Evolutionary conservation across 2,888 invertebrate genomes (phyloP), one percentile per base, ranked within the genome.

Genomic region (Microchrysa polita): DNA sequence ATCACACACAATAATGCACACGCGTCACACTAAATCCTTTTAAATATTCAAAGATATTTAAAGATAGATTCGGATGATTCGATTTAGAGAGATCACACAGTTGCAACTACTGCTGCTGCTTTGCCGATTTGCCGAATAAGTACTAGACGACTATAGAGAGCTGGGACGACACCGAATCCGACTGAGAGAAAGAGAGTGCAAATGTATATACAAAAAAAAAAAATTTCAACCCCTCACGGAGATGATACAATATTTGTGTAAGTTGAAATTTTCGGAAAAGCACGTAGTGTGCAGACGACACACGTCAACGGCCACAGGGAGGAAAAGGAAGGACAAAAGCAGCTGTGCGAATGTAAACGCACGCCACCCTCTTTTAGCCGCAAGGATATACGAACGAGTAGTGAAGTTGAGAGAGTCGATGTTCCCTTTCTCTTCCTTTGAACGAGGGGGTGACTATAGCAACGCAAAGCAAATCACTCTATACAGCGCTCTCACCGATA

Each of bases 371-470:
- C 61, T 18, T 61, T 2, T 65, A 16, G 14, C 22, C 48, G 10
- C 48, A 27, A 27, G 12, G 61, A 40, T 42, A n/a, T n/a, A n/a
- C n/a, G n/a, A n/a, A n/a, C n/a, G n/a, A 48, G 48, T 48, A 48
- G 27, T n/a, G n/a, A n/a, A n/a, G n/a, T 7, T 7, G 27, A 34
- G 27, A 27, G 20, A n/a, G n/a, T n/a, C n/a, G n/a, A n/a, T n/a
- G n/a, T n/a, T n/a, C n/a, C n/a, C n/a, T 14, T 22, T 10, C 22
- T 48, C 65, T n/a, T 48, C 65, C 65, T 44, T 65, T 18, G 44
- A 44, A 61, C 34, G 10, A 20, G 65, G 65, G 61, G 65, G 65
- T 65, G 65, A 65, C 65, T 65, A 65, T 65, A 65, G 65, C 65
- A 65, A 65, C 65, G 40, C n/a, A n/a, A 40, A 40, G 40, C 61